Percentiles rank a stretch among this genome's conserved stretches.
These are phyloP conservation scores for Sciurus carolinensis DNA, from an alignment of 2,797 vertebrate genomes.

Conservation along the genomic window DNA sequence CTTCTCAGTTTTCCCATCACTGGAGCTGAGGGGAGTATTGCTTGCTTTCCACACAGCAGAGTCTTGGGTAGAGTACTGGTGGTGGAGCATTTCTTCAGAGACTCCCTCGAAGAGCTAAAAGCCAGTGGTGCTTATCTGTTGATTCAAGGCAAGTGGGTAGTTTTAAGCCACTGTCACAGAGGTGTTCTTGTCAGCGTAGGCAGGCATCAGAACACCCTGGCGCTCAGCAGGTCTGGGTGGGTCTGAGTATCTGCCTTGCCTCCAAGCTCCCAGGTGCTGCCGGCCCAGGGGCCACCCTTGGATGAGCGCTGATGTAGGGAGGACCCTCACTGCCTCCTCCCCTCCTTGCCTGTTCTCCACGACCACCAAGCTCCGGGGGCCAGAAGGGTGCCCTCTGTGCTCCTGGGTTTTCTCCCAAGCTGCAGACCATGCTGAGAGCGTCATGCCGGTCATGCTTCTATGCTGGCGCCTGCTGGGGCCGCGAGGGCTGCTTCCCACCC, in stretches of 20 bases:
- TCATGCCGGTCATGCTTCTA: not conserved
- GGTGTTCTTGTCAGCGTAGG: rapidly evolving
- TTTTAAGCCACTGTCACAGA: rapidly evolving
- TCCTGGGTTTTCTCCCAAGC: not conserved
- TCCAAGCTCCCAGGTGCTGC: not conserved
- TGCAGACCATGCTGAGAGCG: rapidly evolving
- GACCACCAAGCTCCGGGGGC: not conserved
- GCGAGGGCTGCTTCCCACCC: not conserved
- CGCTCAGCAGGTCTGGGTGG: not conserved
- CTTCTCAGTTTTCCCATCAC: not conserved
- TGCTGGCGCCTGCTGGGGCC: rapidly evolving
- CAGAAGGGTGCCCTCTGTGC: not conserved
- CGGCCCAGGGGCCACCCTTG: not conserved
- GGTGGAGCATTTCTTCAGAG: not conserved
- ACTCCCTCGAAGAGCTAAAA: not conserved
- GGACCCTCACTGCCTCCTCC: not conserved
- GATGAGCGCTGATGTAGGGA: not conserved
- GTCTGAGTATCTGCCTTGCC: not conserved
- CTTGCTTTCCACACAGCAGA: no score
- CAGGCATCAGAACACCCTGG: not conserved
- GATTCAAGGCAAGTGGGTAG: not conserved
- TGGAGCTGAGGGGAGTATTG: not conserved
- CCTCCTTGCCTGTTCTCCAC: rapidly evolving
- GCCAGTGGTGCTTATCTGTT: not conserved
- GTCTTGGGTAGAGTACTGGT: not conserved